phyloP scores from a whole-genome alignment of 2,797 vertebrate species.

The Gastrophryne carolinensis region DNA sequence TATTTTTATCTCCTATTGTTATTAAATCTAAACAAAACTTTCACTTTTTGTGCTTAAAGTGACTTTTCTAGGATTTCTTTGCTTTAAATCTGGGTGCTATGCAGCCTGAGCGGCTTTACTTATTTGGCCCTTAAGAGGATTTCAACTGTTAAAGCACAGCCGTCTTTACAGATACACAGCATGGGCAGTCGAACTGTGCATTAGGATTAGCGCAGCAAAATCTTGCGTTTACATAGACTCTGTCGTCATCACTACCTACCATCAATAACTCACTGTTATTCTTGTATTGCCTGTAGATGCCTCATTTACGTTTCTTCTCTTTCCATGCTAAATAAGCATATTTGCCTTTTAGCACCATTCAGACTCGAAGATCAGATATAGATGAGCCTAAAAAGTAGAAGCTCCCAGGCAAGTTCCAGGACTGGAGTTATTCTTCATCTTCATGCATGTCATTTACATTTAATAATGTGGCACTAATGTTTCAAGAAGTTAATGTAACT shows the following conservation, averaged over 20 bases:
- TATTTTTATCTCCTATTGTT: not conserved
- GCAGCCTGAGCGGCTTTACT: conserved; percentile 34
- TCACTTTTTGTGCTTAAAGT: conserved; percentile 2
- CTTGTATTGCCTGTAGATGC: not conserved
- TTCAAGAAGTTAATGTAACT: conserved; percentile 23
- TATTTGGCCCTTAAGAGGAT: conserved; percentile 43
- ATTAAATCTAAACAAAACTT: not conserved
- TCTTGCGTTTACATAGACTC: conserved; percentile 10
- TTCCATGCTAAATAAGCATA: not conserved
- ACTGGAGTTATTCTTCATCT: conserved; percentile 16
- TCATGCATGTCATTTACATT: conserved; percentile 34
- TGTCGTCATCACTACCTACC: conserved; percentile 5
- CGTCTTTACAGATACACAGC: conserved; percentile 32
- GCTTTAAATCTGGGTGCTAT: conserved; percentile 32
- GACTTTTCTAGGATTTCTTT: conserved; percentile 18
- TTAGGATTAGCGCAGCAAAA: conserved; percentile 34
- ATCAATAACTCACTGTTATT: not conserved
- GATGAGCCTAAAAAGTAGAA: not conserved
- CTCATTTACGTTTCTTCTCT: not conserved
- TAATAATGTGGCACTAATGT: conserved; percentile 8
- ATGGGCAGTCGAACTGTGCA: conserved; percentile 35
- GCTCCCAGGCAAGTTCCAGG: not conserved
- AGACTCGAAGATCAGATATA: conserved; percentile 25
- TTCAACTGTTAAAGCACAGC: conserved; percentile 47
- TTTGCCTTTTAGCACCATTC: not conserved